A percentile compares a stretch with the other conserved stretches of the same genome.
Conservation (phyloP, 2,113 vertebrate species). For the Parotia lawesii region DNA sequence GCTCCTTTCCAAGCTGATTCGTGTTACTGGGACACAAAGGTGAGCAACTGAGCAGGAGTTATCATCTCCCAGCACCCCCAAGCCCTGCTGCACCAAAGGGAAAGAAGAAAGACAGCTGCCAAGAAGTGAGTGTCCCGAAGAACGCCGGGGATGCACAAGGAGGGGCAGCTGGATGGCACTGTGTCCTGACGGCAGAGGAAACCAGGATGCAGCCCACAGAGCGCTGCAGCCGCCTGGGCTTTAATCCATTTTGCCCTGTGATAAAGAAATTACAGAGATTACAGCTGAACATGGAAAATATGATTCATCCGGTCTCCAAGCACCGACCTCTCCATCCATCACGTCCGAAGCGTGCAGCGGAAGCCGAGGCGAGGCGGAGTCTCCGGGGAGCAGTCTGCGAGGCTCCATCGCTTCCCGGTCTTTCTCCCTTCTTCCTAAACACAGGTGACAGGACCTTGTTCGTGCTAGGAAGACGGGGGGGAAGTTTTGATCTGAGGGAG, state of each 20-base stretch:
- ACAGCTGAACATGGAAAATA: not conserved
- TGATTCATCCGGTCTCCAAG: not conserved
- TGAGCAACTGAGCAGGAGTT: not conserved
- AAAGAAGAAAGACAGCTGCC: not conserved
- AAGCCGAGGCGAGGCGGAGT: not conserved
- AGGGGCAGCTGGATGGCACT: rapidly evolving
- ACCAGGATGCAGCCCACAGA: not conserved
- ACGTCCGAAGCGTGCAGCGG: not conserved
- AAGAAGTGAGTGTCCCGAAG: rapidly evolving
- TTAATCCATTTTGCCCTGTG: not conserved
- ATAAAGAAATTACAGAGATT: not conserved
- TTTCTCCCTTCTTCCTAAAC: not conserved
- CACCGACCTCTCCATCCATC: not conserved
- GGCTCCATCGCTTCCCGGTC: not conserved
- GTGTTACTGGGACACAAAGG: not conserved
- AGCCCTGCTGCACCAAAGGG: not conserved
- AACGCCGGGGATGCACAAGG: rapidly evolving
- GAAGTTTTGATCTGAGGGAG: not conserved
- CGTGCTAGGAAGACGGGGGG: not conserved
- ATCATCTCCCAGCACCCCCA: not conserved
- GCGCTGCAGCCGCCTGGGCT: not conserved
- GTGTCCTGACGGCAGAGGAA: not conserved
- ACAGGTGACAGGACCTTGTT: not conserved
- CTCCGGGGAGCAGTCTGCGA: not conserved
- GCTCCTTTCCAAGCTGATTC: not conserved